Evolutionary conservation across 2,113 vertebrate genomes (phyloP).

Genomic region (Nerophis lumbriciformis): DNA sequence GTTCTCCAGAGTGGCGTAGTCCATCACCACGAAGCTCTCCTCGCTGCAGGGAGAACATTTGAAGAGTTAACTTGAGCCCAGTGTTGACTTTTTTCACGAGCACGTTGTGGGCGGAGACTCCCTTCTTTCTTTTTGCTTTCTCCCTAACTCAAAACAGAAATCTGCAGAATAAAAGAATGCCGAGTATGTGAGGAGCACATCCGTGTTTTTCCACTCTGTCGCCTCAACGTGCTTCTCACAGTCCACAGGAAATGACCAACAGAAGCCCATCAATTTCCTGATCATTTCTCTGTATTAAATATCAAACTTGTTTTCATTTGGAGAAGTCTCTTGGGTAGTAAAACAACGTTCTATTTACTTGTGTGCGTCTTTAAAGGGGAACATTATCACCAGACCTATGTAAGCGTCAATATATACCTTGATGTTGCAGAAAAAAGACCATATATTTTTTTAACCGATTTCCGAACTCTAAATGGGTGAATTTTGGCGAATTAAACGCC

Average conservation of each 20-base stretch:
- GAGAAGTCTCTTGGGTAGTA: background rate
- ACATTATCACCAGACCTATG: too few relatives aligned
- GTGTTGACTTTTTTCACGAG: background rate
- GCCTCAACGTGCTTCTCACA: constrained; percentile 23
- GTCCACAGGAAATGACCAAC: constrained; percentile 4
- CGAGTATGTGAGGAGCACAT: constrained; percentile 46
- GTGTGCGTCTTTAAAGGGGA: too few relatives aligned
- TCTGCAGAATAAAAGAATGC: constrained; percentile 51
- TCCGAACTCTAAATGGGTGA: too few relatives aligned
- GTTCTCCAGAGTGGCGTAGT: constrained; percentile 83
- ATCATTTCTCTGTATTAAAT: background rate
- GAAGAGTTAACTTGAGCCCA: background rate
- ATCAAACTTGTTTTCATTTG: background rate
- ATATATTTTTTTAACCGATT: too few relatives aligned
- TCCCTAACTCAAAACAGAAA: constrained; percentile 57
- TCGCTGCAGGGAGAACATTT: constrained; percentile 68
- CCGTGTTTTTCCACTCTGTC: constrained; percentile 26
- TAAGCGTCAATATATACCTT: too few relatives aligned
- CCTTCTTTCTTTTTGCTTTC: constrained; percentile 33
- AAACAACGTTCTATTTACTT: background rate
- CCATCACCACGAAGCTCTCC: constrained; percentile 80
- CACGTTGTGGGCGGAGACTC: background rate
- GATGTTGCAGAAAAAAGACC: too few relatives aligned
- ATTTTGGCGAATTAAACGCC: too few relatives aligned
- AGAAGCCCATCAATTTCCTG: constrained; percentile 1